phyloP scores from a whole-genome alignment of 1,140 invertebrate genomes.

The Carcinoscorpius rotundicauda region DNA sequence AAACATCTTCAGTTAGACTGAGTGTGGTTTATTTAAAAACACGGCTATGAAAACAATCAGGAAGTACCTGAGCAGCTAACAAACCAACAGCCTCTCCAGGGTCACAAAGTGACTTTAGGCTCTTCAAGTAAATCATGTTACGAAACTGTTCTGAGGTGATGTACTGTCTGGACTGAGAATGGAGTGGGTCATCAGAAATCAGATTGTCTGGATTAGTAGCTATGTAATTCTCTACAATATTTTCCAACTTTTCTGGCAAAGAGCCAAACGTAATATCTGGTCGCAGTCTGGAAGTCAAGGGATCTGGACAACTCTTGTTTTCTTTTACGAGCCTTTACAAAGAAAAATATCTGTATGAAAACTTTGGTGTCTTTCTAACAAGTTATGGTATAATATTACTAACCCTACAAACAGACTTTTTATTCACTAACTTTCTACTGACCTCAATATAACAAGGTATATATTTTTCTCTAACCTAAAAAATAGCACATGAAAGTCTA shows the following conservation, averaged over 20 bases:
- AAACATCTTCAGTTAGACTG: background rate
- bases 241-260: constrained; percentile 56
- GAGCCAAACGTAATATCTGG: constrained; percentile 64
- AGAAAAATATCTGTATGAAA: too few species aligned
- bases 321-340: constrained; percentile 26
- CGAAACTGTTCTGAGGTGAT: constrained; percentile 23
- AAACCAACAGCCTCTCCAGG: constrained; percentile 95
- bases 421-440: too few species aligned
- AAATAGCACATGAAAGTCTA: too few species aligned
- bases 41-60: constrained; percentile 7
- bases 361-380: too few species aligned
- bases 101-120: constrained; percentile 57
- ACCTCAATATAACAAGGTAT: too few species aligned
- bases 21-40: background rate
- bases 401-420: too few species aligned
- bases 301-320: constrained; percentile 40
- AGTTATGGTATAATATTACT: too few species aligned
- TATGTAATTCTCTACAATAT: constrained; percentile 51
- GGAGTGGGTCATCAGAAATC: background rate
- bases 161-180: too few species aligned
- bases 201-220: constrained; percentile 28
- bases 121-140: constrained; percentile 62
- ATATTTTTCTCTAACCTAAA: too few species aligned
- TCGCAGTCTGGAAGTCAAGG: constrained; percentile 50
- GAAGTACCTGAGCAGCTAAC: constrained; percentile 62